Conservation (phyloP, 2,113 vertebrate species). For the Corythornis madagascariensis region DNA sequence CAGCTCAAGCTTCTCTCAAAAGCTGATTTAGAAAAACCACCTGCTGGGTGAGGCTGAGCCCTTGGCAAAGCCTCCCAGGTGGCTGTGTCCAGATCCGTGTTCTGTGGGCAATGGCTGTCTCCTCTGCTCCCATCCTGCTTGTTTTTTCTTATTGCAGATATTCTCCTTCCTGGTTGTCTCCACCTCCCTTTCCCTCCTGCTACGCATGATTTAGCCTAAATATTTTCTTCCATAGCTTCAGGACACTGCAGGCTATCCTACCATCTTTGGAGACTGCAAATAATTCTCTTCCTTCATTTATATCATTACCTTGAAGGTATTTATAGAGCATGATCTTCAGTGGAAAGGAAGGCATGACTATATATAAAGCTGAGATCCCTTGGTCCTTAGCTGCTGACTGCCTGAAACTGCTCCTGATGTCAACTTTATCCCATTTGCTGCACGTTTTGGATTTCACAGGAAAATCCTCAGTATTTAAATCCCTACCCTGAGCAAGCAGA, state of each 20-base stretch:
- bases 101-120: neutral
- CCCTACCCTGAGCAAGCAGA: neutral
- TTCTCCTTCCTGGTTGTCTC: neutral
- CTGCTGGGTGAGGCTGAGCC: neutral
- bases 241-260: conserved; percentile 51
- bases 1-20: fast-evolving
- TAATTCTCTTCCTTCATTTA: conserved; percentile 68
- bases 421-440: neutral
- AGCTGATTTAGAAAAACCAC: neutral
- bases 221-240: conserved; percentile 58
- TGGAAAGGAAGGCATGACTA: conserved; percentile 47
- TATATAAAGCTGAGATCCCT: conserved; percentile 51
- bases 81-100: neutral
- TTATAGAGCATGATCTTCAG: conserved; percentile 56
- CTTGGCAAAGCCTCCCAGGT: neutral
- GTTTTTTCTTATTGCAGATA: neutral
- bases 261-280: conserved; percentile 57
- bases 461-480: neutral
- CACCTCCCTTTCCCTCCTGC: conserved; percentile 26
- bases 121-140: neutral
- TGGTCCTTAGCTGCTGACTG: conserved; percentile 17
- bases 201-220: neutral
- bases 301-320: conserved; percentile 66
- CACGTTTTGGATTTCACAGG: neutral
- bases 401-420: conserved; percentile 3